Evolutionary conservation across 2,113 vertebrate species (phyloP), one percentile per base, ranked within the genome.

Genomic region (Oxyruncus cristatus): DNA sequence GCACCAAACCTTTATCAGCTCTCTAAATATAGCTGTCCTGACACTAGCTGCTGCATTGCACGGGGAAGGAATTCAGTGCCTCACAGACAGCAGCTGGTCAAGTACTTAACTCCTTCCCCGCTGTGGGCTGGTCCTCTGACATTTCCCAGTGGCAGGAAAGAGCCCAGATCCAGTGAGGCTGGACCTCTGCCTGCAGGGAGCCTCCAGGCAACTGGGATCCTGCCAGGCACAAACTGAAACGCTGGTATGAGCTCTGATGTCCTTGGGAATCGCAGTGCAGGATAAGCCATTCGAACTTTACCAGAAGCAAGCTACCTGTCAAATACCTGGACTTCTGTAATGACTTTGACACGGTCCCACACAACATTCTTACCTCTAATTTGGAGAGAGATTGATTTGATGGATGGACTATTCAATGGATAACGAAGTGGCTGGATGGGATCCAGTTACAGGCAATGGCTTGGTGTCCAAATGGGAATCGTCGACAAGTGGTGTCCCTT

Each of bases 1-100:
- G 89, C 94, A 94, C 95, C 93, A 98, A 98, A 97, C 93, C 94
- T 97, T 97, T 98, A 98, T 97, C 97, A 94, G 77, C 96, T 77
- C 95, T 97, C 98, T 98, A 98, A 98, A 98, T 98, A 98, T 98
- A 98, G 97, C 55, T 94, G 92, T 95, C 93, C 95, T 97, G 85
- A 95, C 88, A 46, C 65, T 71, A 95, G 88, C 92, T 98, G 96
- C 97, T 97, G 83, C 88, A 76, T 86, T 78, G 77, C 86, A 88
- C 3, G 4, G 67, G 83, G 79, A 91, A 97, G 91, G 98, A 98
- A 98, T 97, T 97, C 92, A 79, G 67, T 80, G 92, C 89, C 88
- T 96, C 91, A 87, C 30, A 71, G 93, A 91, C 8, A 10, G 83
- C 92, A 93, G 95, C 71, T 88, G 75, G 46, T 89, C 84, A 87